Evolutionary conservation across 2,113 vertebrate genomes (phyloP).

Genomic region (Candoia aspera): DNA sequence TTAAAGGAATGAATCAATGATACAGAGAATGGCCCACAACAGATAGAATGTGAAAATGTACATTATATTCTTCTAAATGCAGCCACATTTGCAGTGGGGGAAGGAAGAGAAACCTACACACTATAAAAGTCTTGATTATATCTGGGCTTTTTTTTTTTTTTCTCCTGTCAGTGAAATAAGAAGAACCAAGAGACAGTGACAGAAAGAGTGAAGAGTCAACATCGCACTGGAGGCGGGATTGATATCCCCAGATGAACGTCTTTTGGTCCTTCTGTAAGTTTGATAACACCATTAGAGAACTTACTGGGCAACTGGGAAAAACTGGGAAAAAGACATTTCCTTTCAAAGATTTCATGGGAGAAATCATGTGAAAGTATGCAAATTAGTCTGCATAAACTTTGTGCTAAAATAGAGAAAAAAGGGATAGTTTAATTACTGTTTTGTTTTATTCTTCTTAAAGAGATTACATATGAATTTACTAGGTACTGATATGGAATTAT

Average conservation of each 20-base stretch:
- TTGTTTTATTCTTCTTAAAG: no score
- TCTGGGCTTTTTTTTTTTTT: neutral
- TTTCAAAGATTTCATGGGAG: neutral
- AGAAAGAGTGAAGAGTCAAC: neutral
- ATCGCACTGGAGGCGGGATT: neutral
- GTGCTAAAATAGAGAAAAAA: no score
- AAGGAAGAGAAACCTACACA: neutral
- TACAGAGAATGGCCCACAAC: no score
- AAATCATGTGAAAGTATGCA: no score
- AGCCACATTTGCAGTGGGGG: neutral
- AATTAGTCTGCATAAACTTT: no score
- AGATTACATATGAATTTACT: no score
- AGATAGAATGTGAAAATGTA: no score
- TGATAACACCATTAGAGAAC: neutral
- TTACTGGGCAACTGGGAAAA: neutral
- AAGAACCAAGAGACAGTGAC: neutral
- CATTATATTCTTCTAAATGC: neutral
- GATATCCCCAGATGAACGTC: neutral
- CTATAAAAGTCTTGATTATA: neutral
- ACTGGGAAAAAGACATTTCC: neutral
- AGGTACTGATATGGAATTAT: no score
- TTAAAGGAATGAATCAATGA: no score
- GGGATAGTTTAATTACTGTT: no score
- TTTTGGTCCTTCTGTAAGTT: neutral
- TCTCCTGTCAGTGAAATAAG: neutral